Conservation (phyloP, 2,888 invertebrate species). For the Pachycephus smyrnensis region DNA sequence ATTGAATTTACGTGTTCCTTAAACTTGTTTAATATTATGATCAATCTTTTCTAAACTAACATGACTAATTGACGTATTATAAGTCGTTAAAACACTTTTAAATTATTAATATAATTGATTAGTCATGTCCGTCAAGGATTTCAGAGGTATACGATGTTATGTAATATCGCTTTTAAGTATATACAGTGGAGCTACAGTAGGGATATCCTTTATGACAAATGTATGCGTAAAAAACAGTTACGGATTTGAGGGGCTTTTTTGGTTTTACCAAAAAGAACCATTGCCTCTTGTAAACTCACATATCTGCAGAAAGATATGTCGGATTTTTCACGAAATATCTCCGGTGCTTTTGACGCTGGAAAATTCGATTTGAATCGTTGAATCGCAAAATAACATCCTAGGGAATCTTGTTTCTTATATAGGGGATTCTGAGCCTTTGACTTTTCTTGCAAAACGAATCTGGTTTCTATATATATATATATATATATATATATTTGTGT, state of each 20-base stretch:
- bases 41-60: not conserved
- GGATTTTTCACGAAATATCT: not conserved
- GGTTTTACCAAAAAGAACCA: no score
- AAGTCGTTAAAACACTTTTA: not conserved
- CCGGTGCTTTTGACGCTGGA: not conserved
- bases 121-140: not conserved
- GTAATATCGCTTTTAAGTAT: no score
- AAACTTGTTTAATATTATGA: not conserved
- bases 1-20: not conserved
- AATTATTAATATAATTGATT: not conserved
- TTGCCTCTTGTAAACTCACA: no score
- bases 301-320: not conserved
- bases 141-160: no score
- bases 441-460: not conserved
- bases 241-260: no score
- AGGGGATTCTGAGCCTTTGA: not conserved
- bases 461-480: not conserved
- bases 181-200: no score
- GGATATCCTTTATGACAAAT: no score
- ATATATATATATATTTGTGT: not conserved
- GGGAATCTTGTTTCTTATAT: not conserved
- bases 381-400: not conserved
- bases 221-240: no score
- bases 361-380: not conserved
- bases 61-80: not conserved